Evolutionary conservation across 2,113 vertebrate species (phyloP), one percentile per base, ranked within the genome.

Genomic region (Xiphophorus maculatus): DNA sequence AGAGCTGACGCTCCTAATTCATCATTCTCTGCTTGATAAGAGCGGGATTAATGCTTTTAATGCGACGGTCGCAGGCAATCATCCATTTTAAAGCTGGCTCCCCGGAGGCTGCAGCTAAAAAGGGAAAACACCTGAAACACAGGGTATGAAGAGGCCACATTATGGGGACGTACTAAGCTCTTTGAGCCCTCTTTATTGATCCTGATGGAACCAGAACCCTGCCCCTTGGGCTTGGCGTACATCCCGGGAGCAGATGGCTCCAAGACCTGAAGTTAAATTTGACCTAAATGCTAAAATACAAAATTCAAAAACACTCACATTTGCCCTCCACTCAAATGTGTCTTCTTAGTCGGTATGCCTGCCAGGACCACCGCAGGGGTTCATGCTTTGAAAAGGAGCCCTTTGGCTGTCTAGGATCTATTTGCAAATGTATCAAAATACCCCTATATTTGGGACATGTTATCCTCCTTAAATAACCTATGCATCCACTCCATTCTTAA

Each of bases 21-120:
- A 93, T 94, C 93, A 94, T 91, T 90, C 91, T 86, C 90, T 87
- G 90, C 90, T 90, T 92, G 91, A 94, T 93, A 94, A 94, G 91
- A 93, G 92, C 60, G 63, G 91, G 93, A 95, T 93, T 92, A 93
- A 94, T 93, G 91, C 90, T 92, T 93, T 92, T 93, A 94, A 93
- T 93, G 93, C 89, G 63, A 79, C 76, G 85, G 90, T 91, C 74
- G 82, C 89, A 87, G 89, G 92, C 91, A 94, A 93, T 93, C 93
- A 93, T 93, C 92, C 91, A 93, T 93, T 93, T 93, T 91, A 93
- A 90, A 90, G 88, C 85, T 64, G 75, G 82, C 82, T 91, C 92
- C 86, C 86, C 62, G 77, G 91, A 92, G 92, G 89, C 92, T 77
- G 84, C 86, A 63, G 86, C 90, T 90, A 91, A 93, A 94, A 91